A percentile compares a stretch with the other conserved stretches of the same genome.
phyloP scores from a whole-genome alignment of 2,113 vertebrate genomes.

The Spea bombifrons region DNA sequence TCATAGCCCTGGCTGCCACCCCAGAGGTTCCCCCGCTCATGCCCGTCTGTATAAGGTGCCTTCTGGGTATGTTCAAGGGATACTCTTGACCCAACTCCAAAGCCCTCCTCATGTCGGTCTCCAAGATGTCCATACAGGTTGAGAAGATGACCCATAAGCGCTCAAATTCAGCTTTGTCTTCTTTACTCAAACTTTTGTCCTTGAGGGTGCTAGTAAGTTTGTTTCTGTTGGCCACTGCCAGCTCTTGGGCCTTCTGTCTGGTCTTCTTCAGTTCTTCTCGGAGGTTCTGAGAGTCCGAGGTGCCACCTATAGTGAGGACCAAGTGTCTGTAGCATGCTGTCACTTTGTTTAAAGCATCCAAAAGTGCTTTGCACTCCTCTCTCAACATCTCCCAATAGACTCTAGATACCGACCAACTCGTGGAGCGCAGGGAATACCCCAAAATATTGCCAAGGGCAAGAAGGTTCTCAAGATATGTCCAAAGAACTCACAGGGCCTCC shows the following conservation, averaged over 20 bases:
- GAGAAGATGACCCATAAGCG: constrained; percentile 95
- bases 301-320: constrained; percentile 89
- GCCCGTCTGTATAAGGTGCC: constrained; percentile 89
- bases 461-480: not conserved
- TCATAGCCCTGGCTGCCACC: constrained; percentile 86
- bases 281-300: constrained; percentile 90
- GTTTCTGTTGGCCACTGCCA: constrained; percentile 81
- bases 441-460: not conserved
- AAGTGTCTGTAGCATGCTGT: constrained; percentile 92
- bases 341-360: constrained; percentile 90
- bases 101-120: constrained; percentile 90
- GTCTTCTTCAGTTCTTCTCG: constrained; percentile 89
- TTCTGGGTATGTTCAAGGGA: constrained; percentile 81
- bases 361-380: constrained; percentile 90
- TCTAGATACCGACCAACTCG: not conserved
- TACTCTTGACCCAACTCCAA: constrained; percentile 89
- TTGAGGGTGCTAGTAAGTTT: constrained; percentile 82
- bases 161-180: constrained; percentile 89
- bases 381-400: constrained; percentile 70
- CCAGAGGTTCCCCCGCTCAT: constrained; percentile 83
- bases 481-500: not conserved
- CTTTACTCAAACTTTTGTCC: constrained; percentile 76
- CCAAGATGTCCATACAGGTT: constrained; percentile 91
- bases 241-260: constrained; percentile 87
- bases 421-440: not conserved